Conservation (phyloP, 2,113 vertebrate genomes). For the Typhlomys cinereus region DNA sequence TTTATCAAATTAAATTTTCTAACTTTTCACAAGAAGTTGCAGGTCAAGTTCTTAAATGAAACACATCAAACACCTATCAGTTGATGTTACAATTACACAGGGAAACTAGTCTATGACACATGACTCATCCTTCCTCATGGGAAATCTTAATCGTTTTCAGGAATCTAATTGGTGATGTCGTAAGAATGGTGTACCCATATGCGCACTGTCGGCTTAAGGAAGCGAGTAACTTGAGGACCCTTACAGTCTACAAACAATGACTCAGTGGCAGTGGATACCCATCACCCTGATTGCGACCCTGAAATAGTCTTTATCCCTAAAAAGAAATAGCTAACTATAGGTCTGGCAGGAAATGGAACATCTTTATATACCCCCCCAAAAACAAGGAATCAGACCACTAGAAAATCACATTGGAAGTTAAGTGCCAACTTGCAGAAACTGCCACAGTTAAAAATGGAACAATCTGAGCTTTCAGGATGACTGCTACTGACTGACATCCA, state of each 20-base stretch:
- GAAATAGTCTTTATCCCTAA: conserved; percentile 11
- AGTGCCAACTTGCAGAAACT: background rate
- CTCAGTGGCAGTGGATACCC: background rate
- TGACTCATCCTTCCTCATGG: background rate
- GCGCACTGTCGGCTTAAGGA: background rate
- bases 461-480: background rate
- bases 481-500: background rate
- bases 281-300: background rate
- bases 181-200: background rate
- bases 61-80: conserved; percentile 15
- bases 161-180: background rate
- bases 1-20: conserved; percentile 21
- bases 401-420: background rate
- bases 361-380: background rate
- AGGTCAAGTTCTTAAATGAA: conserved; percentile 14
- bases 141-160: conserved; percentile 11
- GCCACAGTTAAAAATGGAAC: background rate
- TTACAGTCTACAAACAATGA: conserved; percentile 17
- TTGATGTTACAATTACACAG: background rate
- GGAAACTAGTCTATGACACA: background rate
- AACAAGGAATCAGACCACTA: conserved; percentile 43
- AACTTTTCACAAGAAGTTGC: background rate
- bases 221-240: conserved; percentile 31
- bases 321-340: background rate
- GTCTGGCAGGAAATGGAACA: background rate